Evolutionary conservation across 1,140 invertebrate genomes (phyloP).

Genomic region (Caenorhabditis inopinata): DNA sequence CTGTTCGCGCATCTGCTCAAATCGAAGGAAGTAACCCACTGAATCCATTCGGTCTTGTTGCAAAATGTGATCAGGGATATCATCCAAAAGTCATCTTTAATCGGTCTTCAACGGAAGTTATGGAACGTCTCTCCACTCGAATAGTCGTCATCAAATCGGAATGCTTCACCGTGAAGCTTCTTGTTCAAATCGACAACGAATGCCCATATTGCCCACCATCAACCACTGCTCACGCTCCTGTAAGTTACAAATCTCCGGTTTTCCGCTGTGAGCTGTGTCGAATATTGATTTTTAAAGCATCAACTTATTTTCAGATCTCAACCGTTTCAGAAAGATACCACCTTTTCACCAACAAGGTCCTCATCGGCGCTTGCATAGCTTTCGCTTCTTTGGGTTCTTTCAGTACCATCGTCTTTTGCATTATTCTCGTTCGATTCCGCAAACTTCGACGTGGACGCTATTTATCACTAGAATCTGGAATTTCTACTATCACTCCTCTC

Average conservation of each 20-base stretch:
- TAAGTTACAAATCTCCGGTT: background rate
- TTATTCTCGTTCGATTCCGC: background rate
- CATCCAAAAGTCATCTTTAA: constrained; percentile 15
- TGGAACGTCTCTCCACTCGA: background rate
- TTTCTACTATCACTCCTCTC: background rate
- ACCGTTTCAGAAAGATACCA: background rate
- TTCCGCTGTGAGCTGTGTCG: too few species aligned
- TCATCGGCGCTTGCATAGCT: background rate
- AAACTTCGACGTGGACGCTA: background rate
- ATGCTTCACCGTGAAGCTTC: background rate
- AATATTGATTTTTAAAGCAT: background rate
- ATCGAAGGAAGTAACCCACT: constrained; percentile 11
- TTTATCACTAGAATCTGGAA: background rate
- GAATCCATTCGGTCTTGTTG: constrained; percentile 13
- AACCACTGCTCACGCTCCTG: background rate
- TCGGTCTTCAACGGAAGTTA: background rate
- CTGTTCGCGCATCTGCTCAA: background rate
- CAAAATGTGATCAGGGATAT: background rate
- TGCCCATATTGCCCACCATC: constrained; percentile 5
- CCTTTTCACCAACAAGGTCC: background rate
- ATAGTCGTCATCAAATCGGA: background rate
- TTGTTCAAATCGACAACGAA: background rate
- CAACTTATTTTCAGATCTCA: background rate
- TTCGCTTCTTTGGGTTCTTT: background rate
- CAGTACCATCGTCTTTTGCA: background rate